These are phyloP conservation scores for Andinoacara biseriatus DNA, from an alignment of 2,113 vertebrate genomes.

Conservation along the genomic window DNA sequence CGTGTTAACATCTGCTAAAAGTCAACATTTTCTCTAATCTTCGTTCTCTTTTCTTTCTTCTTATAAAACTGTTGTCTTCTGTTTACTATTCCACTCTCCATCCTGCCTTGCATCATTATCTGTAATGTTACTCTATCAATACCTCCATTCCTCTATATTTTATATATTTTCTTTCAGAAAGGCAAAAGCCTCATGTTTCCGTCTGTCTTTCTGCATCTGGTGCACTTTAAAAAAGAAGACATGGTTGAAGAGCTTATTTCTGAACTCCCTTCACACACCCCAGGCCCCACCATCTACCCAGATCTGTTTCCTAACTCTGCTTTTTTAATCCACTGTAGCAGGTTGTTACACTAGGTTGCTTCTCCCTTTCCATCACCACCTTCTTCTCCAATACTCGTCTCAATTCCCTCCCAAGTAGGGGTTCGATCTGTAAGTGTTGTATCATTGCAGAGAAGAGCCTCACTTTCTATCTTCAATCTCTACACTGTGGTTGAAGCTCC, in stretches of 20 bases:
- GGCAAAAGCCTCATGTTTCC: background rate
- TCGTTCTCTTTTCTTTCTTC: background rate
- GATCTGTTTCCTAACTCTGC: background rate
- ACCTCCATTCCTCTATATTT: background rate
- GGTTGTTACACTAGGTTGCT: background rate
- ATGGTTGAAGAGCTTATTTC: background rate
- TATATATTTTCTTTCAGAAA: background rate
- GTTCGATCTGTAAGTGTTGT: constrained; percentile 34
- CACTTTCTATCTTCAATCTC: constrained; percentile 27
- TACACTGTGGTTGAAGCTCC: constrained; percentile 29
- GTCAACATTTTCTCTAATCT: background rate
- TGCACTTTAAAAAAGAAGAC: constrained; percentile 13
- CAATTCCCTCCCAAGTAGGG: constrained; percentile 40
- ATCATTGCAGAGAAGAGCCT: constrained; percentile 41
- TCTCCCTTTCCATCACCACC: background rate
- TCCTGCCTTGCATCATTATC: background rate
- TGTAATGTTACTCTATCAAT: background rate
- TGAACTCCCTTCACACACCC: constrained; percentile 9
- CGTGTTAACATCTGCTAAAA: background rate
- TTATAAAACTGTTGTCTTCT: background rate
- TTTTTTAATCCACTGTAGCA: constrained; percentile 6
- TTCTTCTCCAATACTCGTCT: constrained; percentile 35
- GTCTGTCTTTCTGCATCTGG: constrained; percentile 14
- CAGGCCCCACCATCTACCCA: background rate
- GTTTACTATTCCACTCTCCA: background rate